Conservation (phyloP, 2,888 invertebrate species). For the Sphaerophoria rueppellii region DNA sequence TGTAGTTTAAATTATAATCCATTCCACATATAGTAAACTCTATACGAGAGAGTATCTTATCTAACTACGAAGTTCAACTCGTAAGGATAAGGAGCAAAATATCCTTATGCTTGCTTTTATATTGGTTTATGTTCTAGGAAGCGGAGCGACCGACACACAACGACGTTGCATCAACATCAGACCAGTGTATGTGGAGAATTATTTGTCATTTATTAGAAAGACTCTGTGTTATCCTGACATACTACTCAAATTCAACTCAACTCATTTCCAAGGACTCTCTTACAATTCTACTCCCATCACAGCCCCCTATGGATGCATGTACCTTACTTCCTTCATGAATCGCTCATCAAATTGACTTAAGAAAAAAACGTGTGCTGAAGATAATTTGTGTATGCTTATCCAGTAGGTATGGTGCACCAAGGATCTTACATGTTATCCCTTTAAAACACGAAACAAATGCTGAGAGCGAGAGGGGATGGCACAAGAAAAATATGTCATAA, state of each 20-base stretch:
- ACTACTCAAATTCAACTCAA: not conserved
- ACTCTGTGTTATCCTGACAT: conserved; percentile 34
- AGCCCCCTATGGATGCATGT: not conserved
- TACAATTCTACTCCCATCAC: not conserved
- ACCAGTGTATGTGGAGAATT: conserved; percentile 19
- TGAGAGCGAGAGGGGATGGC: not conserved
- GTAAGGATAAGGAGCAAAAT: not conserved
- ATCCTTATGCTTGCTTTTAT: not conserved
- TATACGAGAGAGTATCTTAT: not conserved
- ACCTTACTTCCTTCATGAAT: conserved; percentile 31
- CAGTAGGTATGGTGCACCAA: conserved; percentile 7
- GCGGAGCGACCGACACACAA: not conserved
- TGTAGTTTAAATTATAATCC: conserved; percentile 24
- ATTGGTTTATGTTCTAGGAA: not conserved
- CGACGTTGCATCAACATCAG: conserved; percentile 41
- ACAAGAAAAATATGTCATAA: conserved; percentile 58
- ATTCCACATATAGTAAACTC: not conserved
- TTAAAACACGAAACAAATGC: not conserved
- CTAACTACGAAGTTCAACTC: too few species aligned
- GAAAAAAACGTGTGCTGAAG: conserved; percentile 48
- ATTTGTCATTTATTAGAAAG: conserved; percentile 57
- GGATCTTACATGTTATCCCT: conserved; percentile 44
- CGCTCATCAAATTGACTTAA: conserved; percentile 68
- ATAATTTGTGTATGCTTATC: conserved; percentile 17
- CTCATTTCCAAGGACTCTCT: conserved; percentile 10